Conservation (phyloP, 2,888 invertebrate genomes). For the Dysmachus trigonus region DNA sequence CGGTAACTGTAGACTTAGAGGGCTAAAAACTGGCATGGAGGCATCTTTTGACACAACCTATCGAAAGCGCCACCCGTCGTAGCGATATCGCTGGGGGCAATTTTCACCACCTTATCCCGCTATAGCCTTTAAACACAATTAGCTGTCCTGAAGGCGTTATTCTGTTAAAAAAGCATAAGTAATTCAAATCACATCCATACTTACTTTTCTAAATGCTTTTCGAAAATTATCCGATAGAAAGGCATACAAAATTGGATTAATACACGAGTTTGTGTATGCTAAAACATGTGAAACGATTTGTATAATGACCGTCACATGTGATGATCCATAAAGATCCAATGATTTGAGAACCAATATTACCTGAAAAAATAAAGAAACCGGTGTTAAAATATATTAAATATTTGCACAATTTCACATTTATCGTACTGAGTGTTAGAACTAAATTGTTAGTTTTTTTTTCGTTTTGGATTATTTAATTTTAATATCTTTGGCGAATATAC, state of each 20-base stretch:
- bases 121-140: background rate
- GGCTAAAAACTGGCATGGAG: no score
- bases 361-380: conserved; percentile 66
- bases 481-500: no score
- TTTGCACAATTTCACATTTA: no score
- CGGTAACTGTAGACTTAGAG: no score
- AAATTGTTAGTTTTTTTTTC: no score
- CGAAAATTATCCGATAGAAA: conserved; percentile 94
- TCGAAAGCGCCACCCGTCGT: no score
- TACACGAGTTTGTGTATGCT: conserved; percentile 94
- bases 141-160: background rate
- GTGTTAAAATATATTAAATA: background rate
- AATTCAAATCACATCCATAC: conserved; percentile 25
- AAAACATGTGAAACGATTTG: conserved; percentile 82
- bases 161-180: background rate
- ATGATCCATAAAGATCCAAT: conserved; percentile 75
- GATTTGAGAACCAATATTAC: conserved; percentile 82
- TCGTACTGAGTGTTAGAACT: no score
- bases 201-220: conserved; percentile 80
- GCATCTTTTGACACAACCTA: no score
- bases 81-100: no score
- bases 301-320: conserved; percentile 74
- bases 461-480: no score
- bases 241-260: conserved; percentile 94
- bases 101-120: no score